These are phyloP conservation scores for Euproctis similis DNA, from an alignment of 2,888 invertebrate species.

Conservation along the genomic window DNA sequence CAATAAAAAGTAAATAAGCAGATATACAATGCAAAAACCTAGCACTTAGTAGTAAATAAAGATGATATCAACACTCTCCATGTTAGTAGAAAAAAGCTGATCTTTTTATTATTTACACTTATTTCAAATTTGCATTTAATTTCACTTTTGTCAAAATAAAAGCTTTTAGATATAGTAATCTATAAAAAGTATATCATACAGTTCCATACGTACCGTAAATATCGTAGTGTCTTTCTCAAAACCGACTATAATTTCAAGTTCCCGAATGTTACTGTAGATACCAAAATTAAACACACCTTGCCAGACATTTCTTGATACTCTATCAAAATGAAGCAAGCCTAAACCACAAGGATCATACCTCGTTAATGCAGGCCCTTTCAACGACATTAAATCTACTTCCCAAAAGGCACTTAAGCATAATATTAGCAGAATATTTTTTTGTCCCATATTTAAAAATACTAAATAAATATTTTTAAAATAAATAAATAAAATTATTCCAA, in stretches of 20 bases:
- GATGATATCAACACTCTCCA: too few species aligned
- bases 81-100: too few species aligned
- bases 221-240: conserved; percentile 43
- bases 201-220: conserved; percentile 38
- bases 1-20: too few species aligned
- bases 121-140: too few species aligned
- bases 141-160: too few species aligned
- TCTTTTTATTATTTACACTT: too few species aligned
- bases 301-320: conserved; percentile 41
- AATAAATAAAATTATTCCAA: too few species aligned
- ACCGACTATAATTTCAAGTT: conserved; percentile 37
- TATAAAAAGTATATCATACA: too few species aligned
- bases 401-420: conserved; percentile 17
- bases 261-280: conserved; percentile 34
- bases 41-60: too few species aligned
- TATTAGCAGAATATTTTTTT: conserved; percentile 9
- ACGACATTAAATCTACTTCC: conserved; percentile 38
- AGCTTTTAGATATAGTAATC: too few species aligned
- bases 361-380: conserved; percentile 45
- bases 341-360: conserved; percentile 60
- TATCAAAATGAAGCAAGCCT: conserved; percentile 55
- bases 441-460: conserved; percentile 7
- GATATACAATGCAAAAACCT: too few species aligned
- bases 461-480: too few species aligned
- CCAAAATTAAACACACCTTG: conserved; percentile 43